These are phyloP conservation scores for Gymnocephalus cernua DNA, from an alignment of 2,113 vertebrate genomes.

Conservation along the genomic window DNA sequence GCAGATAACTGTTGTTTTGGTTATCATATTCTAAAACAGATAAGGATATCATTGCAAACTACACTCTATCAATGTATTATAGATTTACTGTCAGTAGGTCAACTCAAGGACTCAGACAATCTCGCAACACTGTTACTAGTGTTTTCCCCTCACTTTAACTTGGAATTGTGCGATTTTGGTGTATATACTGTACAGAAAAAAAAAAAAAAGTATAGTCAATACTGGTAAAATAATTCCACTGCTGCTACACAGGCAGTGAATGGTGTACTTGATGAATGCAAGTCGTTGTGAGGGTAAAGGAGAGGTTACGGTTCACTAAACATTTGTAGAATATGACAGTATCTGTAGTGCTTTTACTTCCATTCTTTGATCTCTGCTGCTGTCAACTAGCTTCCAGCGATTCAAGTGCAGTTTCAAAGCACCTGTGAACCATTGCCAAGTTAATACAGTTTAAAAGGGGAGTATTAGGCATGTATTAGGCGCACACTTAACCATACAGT, in stretches of 20 bases:
- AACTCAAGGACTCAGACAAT: neutral
- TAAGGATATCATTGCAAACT: slow-evolving; percentile 26
- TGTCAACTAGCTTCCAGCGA: slow-evolving; percentile 73
- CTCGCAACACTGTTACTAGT: neutral
- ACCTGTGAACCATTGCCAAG: slow-evolving; percentile 51
- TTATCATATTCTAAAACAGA: slow-evolving; percentile 12
- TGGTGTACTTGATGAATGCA: slow-evolving; percentile 39
- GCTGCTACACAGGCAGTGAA: slow-evolving; percentile 14
- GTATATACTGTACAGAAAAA: neutral
- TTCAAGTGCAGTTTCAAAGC: slow-evolving; percentile 66
- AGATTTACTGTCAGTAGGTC: slow-evolving; percentile 32
- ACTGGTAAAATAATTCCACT: slow-evolving; percentile 13
- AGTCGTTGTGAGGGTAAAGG: slow-evolving; percentile 52
- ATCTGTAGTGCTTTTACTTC: slow-evolving; percentile 73
- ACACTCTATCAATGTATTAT: slow-evolving; percentile 8
- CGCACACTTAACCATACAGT: slow-evolving; percentile 46
- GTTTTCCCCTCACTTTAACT: neutral
- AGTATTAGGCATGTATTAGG: slow-evolving; percentile 31
- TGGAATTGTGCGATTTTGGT: neutral
- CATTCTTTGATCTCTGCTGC: slow-evolving; percentile 78
- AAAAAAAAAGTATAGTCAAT: neutral
- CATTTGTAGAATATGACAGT: slow-evolving; percentile 79
- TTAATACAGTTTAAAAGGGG: slow-evolving; percentile 67
- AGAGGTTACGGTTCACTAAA: slow-evolving; percentile 74
- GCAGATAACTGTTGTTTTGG: neutral